Conservation (phyloP, 2,113 vertebrate species). For the cat (Felis catus) region F.catus_Fca126_mat1.0 CM031415.1:164297001-164297500, state of each 20-base stretch:
- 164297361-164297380: neutral
- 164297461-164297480: neutral
- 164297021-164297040: accelerated
- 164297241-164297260: no score
- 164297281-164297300: neutral
- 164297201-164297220: neutral
- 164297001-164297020: neutral
- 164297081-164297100: neutral
- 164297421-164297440: accelerated
- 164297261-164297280: no score
- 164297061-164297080: accelerated
- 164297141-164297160: accelerated
- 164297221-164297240: neutral
- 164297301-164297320: accelerated
- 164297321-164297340: neutral
- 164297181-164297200: neutral
- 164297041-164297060: neutral
- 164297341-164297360: neutral
- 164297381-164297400: neutral
- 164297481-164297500: neutral
- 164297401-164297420: neutral
- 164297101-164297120: neutral
- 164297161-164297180: accelerated
- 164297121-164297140: neutral
- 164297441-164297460: neutral